Evolutionary conservation across 2,797 vertebrate genomes (phyloP).

Genomic region (Nyctibius grandis): DNA sequence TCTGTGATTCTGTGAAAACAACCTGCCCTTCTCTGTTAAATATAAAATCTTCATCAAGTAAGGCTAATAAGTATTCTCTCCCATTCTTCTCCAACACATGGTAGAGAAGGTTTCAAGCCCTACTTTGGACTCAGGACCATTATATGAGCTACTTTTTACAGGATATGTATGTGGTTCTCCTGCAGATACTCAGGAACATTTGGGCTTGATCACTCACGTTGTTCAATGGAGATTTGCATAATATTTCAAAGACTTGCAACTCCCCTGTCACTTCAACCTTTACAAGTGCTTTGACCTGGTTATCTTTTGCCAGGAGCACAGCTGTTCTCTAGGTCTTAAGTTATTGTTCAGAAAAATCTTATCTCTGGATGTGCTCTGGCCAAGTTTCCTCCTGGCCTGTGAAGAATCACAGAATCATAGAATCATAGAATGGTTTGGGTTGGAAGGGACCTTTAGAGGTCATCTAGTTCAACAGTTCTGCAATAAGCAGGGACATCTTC

Average conservation of each 20-base stretch:
- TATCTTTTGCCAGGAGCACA: not conserved
- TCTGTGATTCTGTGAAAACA: no score
- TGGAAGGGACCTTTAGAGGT: not conserved
- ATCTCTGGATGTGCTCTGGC: not conserved
- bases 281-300: not conserved
- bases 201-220: not conserved
- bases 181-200: not conserved
- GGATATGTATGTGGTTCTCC: not conserved
- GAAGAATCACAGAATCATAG: not conserved
- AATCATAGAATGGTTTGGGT: not conserved
- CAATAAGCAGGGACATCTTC: not conserved
- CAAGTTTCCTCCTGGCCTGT: not conserved
- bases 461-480: not conserved
- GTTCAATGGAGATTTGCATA: not conserved
- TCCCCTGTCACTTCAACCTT: not conserved
- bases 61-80: not conserved
- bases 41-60: not conserved
- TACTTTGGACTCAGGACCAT: not conserved
- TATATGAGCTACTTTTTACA: not conserved
- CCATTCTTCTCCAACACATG: not conserved
- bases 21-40: not conserved
- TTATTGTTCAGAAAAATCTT: not conserved
- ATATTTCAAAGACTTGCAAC: not conserved
- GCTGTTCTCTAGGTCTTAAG: not conserved
- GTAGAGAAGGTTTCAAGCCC: not conserved